phyloP scores from a whole-genome alignment of 2,797 vertebrate species.

The Lacerta agilis region DNA sequence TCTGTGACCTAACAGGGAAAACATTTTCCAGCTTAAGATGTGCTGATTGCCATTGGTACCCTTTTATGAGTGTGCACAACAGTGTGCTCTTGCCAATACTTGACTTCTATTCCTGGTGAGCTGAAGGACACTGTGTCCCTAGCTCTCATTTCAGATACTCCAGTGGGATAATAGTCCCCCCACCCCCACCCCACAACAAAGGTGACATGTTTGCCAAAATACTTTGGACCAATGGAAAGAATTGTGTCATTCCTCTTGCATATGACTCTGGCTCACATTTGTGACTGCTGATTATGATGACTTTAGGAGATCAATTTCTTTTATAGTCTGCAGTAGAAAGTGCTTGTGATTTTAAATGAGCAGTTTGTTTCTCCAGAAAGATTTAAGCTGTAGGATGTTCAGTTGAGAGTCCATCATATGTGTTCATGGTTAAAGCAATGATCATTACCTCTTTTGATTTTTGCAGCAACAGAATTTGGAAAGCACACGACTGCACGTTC shows the following conservation, averaged over 20 bases:
- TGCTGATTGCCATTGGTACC: constrained; percentile 64
- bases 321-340: background rate
- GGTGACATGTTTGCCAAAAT: constrained; percentile 51
- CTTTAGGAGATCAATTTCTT: background rate
- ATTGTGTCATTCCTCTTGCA: constrained; percentile 46
- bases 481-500: constrained; percentile 77
- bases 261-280: background rate
- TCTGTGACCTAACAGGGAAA: constrained; percentile 77
- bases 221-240: constrained; percentile 19
- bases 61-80: constrained; percentile 71
- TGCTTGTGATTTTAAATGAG: background rate
- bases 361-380: background rate
- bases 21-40: constrained; percentile 76
- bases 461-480: constrained; percentile 76
- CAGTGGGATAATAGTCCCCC: constrained; percentile 20
- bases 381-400: background rate
- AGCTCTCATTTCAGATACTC: constrained; percentile 68
- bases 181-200: constrained; percentile 44
- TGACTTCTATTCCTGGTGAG: constrained; percentile 76
- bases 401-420: background rate
- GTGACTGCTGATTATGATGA: background rate
- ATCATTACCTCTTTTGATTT: constrained; percentile 56
- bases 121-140: constrained; percentile 75
- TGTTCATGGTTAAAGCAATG: background rate
- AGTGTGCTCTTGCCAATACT: constrained; percentile 65